Evolutionary conservation across 2,888 invertebrate species (phyloP), one percentile per base, ranked within the genome.

Genomic region (Prosapia bicincta): DNA sequence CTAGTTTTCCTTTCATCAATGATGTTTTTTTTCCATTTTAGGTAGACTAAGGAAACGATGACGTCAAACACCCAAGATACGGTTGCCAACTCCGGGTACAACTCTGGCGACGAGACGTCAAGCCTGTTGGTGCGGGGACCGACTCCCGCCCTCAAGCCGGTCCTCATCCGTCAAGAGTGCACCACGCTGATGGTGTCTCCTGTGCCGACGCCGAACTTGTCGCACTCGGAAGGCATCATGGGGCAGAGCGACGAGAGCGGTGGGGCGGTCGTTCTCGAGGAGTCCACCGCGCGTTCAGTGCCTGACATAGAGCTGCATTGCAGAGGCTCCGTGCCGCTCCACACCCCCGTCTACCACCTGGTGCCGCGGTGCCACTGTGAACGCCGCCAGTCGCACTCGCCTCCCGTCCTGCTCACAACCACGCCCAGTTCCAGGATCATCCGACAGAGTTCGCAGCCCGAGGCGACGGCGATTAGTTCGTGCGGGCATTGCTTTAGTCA

Each of bases 361-460:
- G 38, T 69, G 30, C 69, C 73, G 68, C 73, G 73, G 3, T 86
- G 92, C 81, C 89, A 90, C 79, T 92, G 92, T 86, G 94, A 93
- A 83, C 88, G 94, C 78, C 89, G 94, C 80, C 93, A 93, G 79
- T 94, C 94, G n/a, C 91, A 92, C 75, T 92, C 67, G 77, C 93
- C 93, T 75, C 90, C 91, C 74, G 89, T 93, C 80, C 87, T 93
- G 80, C 88, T 93, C 78, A 92, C 93, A 76, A 89, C 91, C 73
- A 90, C 91, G 81, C 88, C 86, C 5, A 85, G 86, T 84, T 89
- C 89, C 30, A 90, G 94, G 84, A 95, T 96, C 84, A 94, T 96
- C 84, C 91, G 96, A 74, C 96, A 94, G 88, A 94, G 94, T 85
- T 94, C 93, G 80, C 94, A 94, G 84, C 94, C 94, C 79, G 94